Base-by-base conservation (phyloP, 2,888 invertebrate species). In the Drosophila helvetica region DNA sequence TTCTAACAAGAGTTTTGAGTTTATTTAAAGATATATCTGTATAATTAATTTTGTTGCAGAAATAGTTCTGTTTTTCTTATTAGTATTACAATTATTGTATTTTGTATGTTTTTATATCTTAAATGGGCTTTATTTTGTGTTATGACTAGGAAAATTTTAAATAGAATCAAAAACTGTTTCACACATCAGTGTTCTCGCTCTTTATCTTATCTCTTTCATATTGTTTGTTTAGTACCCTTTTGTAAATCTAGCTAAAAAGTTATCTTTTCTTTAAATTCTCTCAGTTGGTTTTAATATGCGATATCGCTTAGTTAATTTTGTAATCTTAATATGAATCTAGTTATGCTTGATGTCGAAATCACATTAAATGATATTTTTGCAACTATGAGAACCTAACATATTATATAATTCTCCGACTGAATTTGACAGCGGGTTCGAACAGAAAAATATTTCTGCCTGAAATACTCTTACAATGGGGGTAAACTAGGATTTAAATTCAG, bases 1-100 rank as follows among this genome's bases (percentile, higher is more conserved):
- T 67, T 90, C 84, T 90, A 89, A 89, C 89, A 90, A 90, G 90
- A 90, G 89, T 89, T 79, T 88, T 77, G 79, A 89, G 80, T 89
- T 88, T 89, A 84, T 88, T 89, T 81, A 88, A 86, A 86, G 87
- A 84, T 80, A 80, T 74, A 77, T 86, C 72, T 84, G 87, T 87
- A 81, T 84, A 78, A 69, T 50, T 71, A 74, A 68, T 57, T 45
- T 75, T 75, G 54, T 61, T 72, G 42, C 81, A 80, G 83, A 85
- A 86, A 88, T 87, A 78, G 75, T 73, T 86, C 84, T 87, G 77
- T 71, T 77, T 59, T 69, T 57, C 72, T 74, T 56, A 61, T 66
- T 66, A 75, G 67, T 80, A 79, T 78, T 86, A 83, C 86, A 84
- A 86, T 86, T 86, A 86, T 86, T 86, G 88, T 83, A 78, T 82